Percentiles rank a stretch among this genome's conserved stretches.
Evolutionary conservation across 2,888 invertebrate genomes (phyloP).

Genomic region (Hemithea aestivaria): DNA sequence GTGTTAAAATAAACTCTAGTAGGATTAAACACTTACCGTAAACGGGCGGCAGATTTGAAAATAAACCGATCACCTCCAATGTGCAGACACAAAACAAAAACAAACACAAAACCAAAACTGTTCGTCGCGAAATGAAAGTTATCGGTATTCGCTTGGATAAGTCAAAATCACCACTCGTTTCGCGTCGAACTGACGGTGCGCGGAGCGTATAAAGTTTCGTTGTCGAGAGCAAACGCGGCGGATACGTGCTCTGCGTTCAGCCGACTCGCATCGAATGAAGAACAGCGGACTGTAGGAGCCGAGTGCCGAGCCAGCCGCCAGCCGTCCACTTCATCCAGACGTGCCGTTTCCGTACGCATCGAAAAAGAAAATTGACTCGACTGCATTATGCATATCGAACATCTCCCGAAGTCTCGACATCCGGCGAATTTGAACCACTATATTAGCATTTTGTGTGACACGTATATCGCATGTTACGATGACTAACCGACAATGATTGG

Average conservation of each 20-base stretch:
- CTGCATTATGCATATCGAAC: slow-evolving; percentile 56
- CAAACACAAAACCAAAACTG: slow-evolving; percentile 70
- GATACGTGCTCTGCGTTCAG: slow-evolving; percentile 53
- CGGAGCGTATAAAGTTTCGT: slow-evolving; percentile 65
- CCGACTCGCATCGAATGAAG: slow-evolving; percentile 59
- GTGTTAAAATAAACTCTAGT: too few relatives aligned
- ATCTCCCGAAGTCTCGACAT: slow-evolving; percentile 53
- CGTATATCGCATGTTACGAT: slow-evolving; percentile 18
- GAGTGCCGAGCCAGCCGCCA: slow-evolving; percentile 21
- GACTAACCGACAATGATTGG: slow-evolving; percentile 15
- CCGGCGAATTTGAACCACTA: slow-evolving; percentile 32
- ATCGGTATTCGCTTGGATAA: slow-evolving; percentile 43
- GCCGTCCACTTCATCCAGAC: slow-evolving; percentile 19
- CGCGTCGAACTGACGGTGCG: slow-evolving; percentile 53
- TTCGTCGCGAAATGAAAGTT: slow-evolving; percentile 49
- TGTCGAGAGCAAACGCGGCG: slow-evolving; percentile 41
- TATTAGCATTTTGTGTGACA: slow-evolving; percentile 24
- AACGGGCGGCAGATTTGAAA: slow-evolving; percentile 64
- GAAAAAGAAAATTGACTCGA: slow-evolving; percentile 52
- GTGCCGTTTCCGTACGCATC: slow-evolving; percentile 41
- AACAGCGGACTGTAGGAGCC: slow-evolving; percentile 22
- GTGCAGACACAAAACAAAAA: slow-evolving; percentile 62
- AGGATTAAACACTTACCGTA: slow-evolving; percentile 69
- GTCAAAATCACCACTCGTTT: slow-evolving; percentile 62
- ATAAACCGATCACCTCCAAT: slow-evolving; percentile 70